These are phyloP conservation scores for Tetraodon nigroviridis DNA, from an alignment of 2,113 vertebrate genomes.

Conservation along the genomic window DNA sequence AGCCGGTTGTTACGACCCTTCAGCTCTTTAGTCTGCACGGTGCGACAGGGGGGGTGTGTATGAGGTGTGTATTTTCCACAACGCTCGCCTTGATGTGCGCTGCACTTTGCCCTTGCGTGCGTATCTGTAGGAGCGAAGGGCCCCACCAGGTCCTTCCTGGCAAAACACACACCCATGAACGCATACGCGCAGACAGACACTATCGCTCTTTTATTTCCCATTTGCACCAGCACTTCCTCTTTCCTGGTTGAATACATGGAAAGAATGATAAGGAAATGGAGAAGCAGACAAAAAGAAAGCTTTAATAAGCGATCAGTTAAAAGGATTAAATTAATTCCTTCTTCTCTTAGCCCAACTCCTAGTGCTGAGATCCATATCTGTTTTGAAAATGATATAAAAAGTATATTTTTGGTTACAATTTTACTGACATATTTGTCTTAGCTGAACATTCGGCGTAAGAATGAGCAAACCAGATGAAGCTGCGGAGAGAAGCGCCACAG, in stretches of 20 bases:
- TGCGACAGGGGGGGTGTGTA: slow-evolving; percentile 10
- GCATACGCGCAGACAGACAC: slow-evolving; percentile 17
- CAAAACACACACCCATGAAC: slow-evolving; percentile 38
- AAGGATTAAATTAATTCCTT: slow-evolving; percentile 14
- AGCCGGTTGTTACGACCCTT: neutral
- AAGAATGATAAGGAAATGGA: slow-evolving; percentile 37
- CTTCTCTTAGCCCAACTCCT: neutral
- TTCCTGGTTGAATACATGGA: slow-evolving; percentile 46
- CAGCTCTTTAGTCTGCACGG: neutral
- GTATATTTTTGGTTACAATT: neutral
- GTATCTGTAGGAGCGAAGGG: slow-evolving; percentile 48
- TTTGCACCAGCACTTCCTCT: slow-evolving; percentile 49
- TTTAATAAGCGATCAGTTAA: slow-evolving; percentile 5
- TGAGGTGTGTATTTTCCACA: slow-evolving; percentile 29
- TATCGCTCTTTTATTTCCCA: slow-evolving; percentile 42
- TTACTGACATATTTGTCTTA: neutral
- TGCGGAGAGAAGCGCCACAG: slow-evolving; percentile 3
- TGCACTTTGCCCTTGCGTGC: slow-evolving; percentile 25
- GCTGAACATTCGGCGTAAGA: neutral
- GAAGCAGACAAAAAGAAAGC: slow-evolving; percentile 6
- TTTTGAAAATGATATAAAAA: no score
- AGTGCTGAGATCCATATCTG: neutral
- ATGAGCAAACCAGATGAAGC: slow-evolving; percentile 5
- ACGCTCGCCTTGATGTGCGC: slow-evolving; percentile 35
- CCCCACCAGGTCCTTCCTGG: slow-evolving; percentile 54